Base-by-base conservation (phyloP, 1,140 invertebrate species). In the Papilio aristodemus region DNA sequence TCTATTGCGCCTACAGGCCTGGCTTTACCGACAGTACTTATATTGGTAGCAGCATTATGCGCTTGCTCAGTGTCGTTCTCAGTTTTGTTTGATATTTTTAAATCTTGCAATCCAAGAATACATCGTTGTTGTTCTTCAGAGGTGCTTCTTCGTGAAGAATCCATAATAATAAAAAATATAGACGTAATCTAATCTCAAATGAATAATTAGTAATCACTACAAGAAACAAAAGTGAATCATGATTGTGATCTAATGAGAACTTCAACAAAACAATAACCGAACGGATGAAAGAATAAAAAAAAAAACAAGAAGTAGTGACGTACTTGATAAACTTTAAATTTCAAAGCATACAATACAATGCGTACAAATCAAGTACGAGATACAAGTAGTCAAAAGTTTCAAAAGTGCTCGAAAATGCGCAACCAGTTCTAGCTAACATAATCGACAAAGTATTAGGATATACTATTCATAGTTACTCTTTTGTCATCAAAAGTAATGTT, bases 81-180 rank as follows among this genome's bases (percentile, higher is more conserved):
- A 77, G 89, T 88, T 84, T 90, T 91, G 81, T 89, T 90, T 71
- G 83, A 84, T 80, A 91, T 83, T 89, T 91, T 91, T 79, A 91
- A 89, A 88, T 91, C 85, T 87, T 92, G 86, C 64, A 92, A 82
- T 71, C 91, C 87, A 59, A 90, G 67, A 67, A 91, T 86, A 74
- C 89, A 90, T n/a, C 87, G 83, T 82, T 89, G 83, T 82, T 89
- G 87, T 57, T 90, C 88, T 32, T 90, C 89, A 58, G 81, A 69
- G 69, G 85, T 90, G 76, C 80, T 89, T 83, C 84, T 87, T 85
- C 87, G 81, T 76, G 88, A 87, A 67, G 85, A 77, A 83, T 90
- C 86, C 87, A 92, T 90, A 41, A 22, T 66, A 68, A 54, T 43
- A 59, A 39, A 41, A 59, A 73, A 50, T 19, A 32, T 67, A 68